Evolutionary conservation across 1,140 invertebrate genomes (phyloP).

Genomic region (Coenobita brevimanus): DNA sequence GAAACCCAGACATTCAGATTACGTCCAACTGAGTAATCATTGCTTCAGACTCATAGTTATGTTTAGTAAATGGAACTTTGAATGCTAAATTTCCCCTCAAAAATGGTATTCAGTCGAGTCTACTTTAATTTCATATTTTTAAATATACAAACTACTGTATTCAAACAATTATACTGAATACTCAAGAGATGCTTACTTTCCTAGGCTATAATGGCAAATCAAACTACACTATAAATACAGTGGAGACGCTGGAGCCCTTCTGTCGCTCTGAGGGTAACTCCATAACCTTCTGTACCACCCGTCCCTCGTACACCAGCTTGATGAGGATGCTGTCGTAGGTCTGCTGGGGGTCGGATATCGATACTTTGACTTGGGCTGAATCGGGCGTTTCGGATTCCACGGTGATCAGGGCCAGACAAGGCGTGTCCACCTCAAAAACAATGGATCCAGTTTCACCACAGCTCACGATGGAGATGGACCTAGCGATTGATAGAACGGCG

Average conservation of each 20-base stretch:
- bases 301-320: background rate
- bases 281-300: background rate
- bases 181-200: too few relatives aligned
- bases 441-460: background rate
- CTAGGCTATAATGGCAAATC: too few relatives aligned
- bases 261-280: background rate
- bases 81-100: too few relatives aligned
- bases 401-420: constrained; percentile 28
- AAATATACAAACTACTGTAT: too few relatives aligned
- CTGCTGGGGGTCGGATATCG: constrained; percentile 33
- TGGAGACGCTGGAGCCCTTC: constrained; percentile 7
- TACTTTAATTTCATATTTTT: too few relatives aligned
- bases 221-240: background rate
- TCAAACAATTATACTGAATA: too few relatives aligned
- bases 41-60: too few relatives aligned
- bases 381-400: background rate
- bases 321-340: background rate
- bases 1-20: too few relatives aligned
- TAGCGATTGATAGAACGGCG: background rate
- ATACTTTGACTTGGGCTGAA: background rate
- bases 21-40: too few relatives aligned
- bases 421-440: background rate
- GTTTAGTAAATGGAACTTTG: too few relatives aligned
- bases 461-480: too few relatives aligned
- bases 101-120: too few relatives aligned